Evolutionary conservation across 2,888 invertebrate species (phyloP), one percentile per base, ranked within the genome.

Genomic region (Ormyrus rosae): DNA sequence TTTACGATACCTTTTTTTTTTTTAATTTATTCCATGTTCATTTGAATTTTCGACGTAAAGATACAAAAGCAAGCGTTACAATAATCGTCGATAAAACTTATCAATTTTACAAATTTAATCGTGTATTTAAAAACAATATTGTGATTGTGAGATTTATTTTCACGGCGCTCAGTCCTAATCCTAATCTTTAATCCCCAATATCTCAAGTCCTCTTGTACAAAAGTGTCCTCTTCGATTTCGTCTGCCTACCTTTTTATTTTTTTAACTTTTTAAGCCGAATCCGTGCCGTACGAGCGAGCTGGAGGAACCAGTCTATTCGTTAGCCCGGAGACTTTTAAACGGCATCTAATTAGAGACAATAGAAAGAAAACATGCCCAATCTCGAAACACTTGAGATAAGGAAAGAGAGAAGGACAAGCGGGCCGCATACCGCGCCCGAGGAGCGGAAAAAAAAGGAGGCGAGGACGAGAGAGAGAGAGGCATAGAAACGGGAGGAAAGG

Each of bases 301-400:
- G 13, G 67, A 72, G n/a, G 80, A 75, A 84, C 84, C 82, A 83
- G 84, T 86, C 83, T 84, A 85, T 87, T 89, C 88, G 86, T 88
- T 87, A 86, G 83, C 77, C 81, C 19, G 19, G 53, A 85, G 85
- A 84, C 85, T 83, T 86, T 87, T 86, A 87, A 87, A 87, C 86
- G 87, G 85, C 88, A 87, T 88, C 88, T 89, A 89, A 89, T 89
- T 89, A 89, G 88, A 86, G 85, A 87, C 88, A 88, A 88, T 88
- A 84, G 89, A 86, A 88, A 87, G 87, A 87, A 88, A 89, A 89
- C 87, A 88, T 86, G 86, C 81, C 86, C 88, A 86, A 89, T 89
- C 87, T 86, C 82, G 84, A 86, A 89, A 87, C 87, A 84, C 83
- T 88, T 87, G 84, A 87, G 88, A 88, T 87, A 88, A 88, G 81